A percentile compares a stretch with the other conserved stretches of the same genome.
Evolutionary conservation across 2,797 vertebrate species (phyloP).

Genomic region (Limosa lapponica): DNA sequence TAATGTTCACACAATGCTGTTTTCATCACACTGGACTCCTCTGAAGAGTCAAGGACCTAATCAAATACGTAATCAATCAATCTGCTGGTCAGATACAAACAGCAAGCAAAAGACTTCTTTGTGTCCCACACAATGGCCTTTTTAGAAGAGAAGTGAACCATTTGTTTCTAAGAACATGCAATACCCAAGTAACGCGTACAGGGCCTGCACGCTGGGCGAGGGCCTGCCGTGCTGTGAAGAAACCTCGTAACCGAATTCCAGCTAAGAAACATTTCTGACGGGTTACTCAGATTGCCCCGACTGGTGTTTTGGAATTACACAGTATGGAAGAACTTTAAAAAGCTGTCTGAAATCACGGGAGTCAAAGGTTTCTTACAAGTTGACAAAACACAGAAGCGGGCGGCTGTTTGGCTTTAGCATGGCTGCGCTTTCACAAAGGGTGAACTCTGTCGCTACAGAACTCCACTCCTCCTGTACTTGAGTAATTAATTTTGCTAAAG

Average conservation of each 20-base stretch:
- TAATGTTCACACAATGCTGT: accelerated
- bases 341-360: neutral
- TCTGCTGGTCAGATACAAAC: neutral
- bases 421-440: neutral
- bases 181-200: accelerated
- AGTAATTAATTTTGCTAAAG: neutral
- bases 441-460: neutral
- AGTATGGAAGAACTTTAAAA: neutral
- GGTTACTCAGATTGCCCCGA: neutral
- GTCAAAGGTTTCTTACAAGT: neutral
- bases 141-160: neutral
- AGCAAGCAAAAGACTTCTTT: slow-evolving; percentile 17
- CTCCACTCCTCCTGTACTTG: neutral
- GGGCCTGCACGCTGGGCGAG: neutral
- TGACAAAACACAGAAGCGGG: neutral
- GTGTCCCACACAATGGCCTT: slow-evolving; percentile 15
- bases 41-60: neutral
- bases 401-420: neutral
- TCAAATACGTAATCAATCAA: slow-evolving; percentile 22
- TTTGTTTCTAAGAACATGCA: neutral
- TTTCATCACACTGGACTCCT: neutral
- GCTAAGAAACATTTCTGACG: neutral
- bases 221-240: neutral
- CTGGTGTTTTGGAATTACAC: neutral
- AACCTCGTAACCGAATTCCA: neutral